Conservation (phyloP, 2,797 vertebrate genomes). For the Notolepis coatsorum region DNA sequence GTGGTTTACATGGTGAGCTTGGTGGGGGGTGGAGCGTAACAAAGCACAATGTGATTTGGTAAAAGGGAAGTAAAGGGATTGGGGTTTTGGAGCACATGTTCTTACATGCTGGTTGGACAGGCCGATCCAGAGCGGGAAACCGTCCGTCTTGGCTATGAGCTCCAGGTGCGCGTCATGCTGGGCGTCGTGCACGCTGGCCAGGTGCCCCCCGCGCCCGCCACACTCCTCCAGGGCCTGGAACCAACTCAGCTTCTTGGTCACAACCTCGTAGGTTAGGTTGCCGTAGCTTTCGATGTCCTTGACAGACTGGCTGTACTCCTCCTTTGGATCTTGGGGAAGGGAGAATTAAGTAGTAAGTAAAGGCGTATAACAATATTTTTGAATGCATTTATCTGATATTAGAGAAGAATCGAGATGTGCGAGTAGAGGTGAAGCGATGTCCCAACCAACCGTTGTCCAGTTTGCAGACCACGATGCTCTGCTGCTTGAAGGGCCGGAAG, state of each 20-base stretch:
- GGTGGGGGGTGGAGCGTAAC: no score
- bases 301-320: slow-evolving; percentile 75
- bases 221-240: slow-evolving; percentile 88
- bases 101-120: slow-evolving; percentile 92
- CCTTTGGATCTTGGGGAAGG: slow-evolving; percentile 57
- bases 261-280: slow-evolving; percentile 81
- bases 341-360: not conserved
- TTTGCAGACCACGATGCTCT: slow-evolving; percentile 91
- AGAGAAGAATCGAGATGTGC: not conserved
- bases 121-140: slow-evolving; percentile 93
- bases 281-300: slow-evolving; percentile 70
- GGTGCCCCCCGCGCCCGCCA: slow-evolving; percentile 77
- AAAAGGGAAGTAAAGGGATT: not conserved
- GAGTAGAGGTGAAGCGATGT: not conserved
- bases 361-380: no score
- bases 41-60: no score
- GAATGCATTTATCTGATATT: no score
- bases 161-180: slow-evolving; percentile 80
- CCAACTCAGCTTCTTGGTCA: slow-evolving; percentile 87
- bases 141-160: slow-evolving; percentile 85
- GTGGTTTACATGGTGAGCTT: no score
- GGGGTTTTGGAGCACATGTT: slow-evolving; percentile 6
- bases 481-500: slow-evolving; percentile 81
- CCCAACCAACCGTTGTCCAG: slow-evolving; percentile 86
- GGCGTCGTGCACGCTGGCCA: slow-evolving; percentile 88